Evolutionary conservation across 2,888 invertebrate genomes (phyloP), one percentile per base, ranked within the genome.

Genomic region (Parnassius smintheus): DNA sequence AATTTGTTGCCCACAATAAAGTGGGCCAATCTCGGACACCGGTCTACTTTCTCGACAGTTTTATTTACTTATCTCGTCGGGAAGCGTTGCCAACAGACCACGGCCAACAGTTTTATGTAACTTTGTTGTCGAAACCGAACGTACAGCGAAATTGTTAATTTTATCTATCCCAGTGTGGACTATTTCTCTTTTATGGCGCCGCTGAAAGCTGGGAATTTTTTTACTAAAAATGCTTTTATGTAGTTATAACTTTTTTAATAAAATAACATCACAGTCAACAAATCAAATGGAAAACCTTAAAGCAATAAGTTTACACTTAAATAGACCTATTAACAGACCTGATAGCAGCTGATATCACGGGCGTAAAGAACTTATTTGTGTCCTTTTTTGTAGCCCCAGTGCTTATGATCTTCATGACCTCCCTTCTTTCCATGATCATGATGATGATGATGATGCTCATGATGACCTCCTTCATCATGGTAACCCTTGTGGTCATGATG

Each of bases 401-500:
- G 94, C 85, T 96, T 96, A 85, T 96, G 95, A 73, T 95, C 94
- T 73, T 96, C 95, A 74, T 95, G 95, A 49, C 95, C 96, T 51
- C 96, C 96, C 86, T 97, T 96, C 89, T 96, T 96, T 65, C 94
- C 96, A 75, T 95, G 94, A 70, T 95, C 94, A 79, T 94, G 93
- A 67, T 95, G 95, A 83, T 96, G 95, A 65, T 94, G 94, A 83
- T 95, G 94, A 75, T 96, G 96, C 70, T 95, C 94, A 66, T 96
- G 94, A 74, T 96, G 96, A 48, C 96, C 96, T 48, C 94, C 95
- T 68, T 95, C 94, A 66, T 94, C 94, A 80, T 96, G 96, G 83
- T 96, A 96, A 11, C 96, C 96, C 75, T 95, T 94, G 75, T 96
- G 94, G 57, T 96, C 95, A 76, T 96, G 94, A 78, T 96, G 94